phyloP scores from a whole-genome alignment of 2,113 vertebrate genomes.

The Microtus richardsoni region DNA sequence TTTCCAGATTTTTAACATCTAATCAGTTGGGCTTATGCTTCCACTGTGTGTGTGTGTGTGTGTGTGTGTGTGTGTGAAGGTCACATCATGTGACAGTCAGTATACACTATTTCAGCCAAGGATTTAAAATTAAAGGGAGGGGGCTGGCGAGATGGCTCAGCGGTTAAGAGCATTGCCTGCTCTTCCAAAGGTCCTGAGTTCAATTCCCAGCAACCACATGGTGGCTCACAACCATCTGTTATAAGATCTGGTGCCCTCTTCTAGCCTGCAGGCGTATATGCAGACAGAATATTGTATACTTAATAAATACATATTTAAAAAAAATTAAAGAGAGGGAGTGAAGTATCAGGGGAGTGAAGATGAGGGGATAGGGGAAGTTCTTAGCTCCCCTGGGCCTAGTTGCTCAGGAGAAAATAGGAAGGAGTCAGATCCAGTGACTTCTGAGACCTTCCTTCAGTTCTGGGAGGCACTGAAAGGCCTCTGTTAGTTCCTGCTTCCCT shows the following conservation, averaged over 20 bases:
- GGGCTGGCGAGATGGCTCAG: too few species aligned
- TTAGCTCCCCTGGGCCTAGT: background rate
- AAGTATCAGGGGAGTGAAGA: background rate
- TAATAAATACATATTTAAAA: too few species aligned
- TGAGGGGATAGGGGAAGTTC: background rate
- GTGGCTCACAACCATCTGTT: too few species aligned
- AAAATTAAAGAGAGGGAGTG: background rate
- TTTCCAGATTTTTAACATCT: constrained; percentile 36
- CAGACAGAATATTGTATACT: too few species aligned
- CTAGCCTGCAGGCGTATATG: too few species aligned
- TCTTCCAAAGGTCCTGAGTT: too few species aligned
- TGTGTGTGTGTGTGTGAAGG: background rate
- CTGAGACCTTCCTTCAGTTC: background rate
- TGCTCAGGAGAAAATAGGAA: background rate
- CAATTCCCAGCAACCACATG: too few species aligned
- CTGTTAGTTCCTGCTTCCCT: background rate
- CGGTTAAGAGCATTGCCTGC: too few species aligned
- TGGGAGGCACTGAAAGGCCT: background rate
- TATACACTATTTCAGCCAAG: background rate
- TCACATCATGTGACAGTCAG: background rate
- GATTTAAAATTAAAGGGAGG: constrained; percentile 20
- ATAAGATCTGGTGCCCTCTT: too few species aligned
- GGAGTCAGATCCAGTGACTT: background rate
- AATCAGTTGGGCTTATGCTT: constrained; percentile 31
- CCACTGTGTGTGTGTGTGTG: too few species aligned